A percentile compares a stretch with the other conserved stretches of the same genome.
Conservation (phyloP, 2,113 vertebrate genomes). For the Panurus biarmicus region DNA sequence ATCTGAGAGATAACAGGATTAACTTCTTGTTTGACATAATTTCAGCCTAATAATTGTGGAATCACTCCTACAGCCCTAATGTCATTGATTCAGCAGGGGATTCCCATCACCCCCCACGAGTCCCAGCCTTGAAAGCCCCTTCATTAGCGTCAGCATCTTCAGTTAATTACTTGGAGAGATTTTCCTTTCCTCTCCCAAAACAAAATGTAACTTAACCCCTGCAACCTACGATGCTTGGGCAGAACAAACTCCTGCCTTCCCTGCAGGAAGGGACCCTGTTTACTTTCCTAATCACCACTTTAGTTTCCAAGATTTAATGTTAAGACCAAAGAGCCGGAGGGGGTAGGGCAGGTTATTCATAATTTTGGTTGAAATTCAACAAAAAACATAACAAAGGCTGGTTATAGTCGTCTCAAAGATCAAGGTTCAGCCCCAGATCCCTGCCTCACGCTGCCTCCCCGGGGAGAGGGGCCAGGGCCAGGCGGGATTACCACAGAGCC, state of each 20-base stretch:
- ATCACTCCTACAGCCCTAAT: neutral
- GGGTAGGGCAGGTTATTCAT: neutral
- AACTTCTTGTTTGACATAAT: slow-evolving; percentile 25
- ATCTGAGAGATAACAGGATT: slow-evolving; percentile 46
- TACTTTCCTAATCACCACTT: neutral
- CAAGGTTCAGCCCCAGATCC: neutral
- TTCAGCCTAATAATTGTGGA: slow-evolving; percentile 11
- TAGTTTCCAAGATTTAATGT: neutral
- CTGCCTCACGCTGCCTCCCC: neutral
- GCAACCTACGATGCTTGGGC: accelerated
- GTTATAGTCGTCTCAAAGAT: neutral
- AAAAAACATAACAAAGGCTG: neutral
- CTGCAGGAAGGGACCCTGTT: neutral
- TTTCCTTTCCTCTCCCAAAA: slow-evolving; percentile 28
- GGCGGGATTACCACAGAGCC: neutral
- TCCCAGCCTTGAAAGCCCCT: neutral
- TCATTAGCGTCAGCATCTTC: slow-evolving; percentile 23
- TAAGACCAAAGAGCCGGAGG: neutral
- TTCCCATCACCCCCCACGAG: neutral
- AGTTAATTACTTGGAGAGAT: slow-evolving; percentile 23
- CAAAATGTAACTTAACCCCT: neutral
- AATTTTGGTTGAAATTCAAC: neutral
- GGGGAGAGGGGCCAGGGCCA: neutral
- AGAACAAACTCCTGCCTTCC: neutral
- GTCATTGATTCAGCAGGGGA: neutral